Conservation (phyloP, 2,113 vertebrate genomes). For the Paradisaea rubra region DNA sequence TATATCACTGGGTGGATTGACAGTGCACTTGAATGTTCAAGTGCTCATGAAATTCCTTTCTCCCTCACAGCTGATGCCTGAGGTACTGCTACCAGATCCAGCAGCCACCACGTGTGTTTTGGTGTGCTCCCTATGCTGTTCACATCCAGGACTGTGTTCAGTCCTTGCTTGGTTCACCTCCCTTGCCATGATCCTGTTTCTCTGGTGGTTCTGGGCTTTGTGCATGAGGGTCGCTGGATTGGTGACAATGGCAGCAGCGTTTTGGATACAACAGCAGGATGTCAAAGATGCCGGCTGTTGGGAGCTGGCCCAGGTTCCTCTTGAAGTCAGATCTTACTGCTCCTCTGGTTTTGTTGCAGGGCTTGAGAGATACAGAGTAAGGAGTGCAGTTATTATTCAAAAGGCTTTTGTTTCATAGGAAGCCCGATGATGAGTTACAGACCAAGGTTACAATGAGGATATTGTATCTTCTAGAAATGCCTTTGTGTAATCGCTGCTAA, state of each 20-base stretch:
- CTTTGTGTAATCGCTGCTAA: background rate
- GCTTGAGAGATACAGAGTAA: background rate
- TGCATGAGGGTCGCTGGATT: background rate
- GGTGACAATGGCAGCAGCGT: accelerated
- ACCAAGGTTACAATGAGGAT: background rate
- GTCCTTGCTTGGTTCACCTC: background rate
- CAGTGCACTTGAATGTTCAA: background rate
- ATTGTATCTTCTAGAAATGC: background rate
- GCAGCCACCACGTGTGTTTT: accelerated
- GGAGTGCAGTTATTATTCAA: background rate
- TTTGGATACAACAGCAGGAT: background rate
- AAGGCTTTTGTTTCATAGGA: background rate
- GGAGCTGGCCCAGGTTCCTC: background rate
- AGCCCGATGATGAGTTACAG: background rate
- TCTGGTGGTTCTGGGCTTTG: background rate
- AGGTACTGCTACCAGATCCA: background rate
- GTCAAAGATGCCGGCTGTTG: background rate
- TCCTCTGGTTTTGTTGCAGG: background rate
- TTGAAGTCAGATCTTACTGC: background rate
- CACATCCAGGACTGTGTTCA: background rate
- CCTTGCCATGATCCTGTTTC: accelerated
- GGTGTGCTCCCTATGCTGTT: background rate
- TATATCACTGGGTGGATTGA: background rate
- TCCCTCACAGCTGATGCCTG: background rate
- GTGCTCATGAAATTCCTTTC: background rate